These are phyloP conservation scores for Brachionus angularis DNA, from an alignment of 1,140 invertebrate genomes.

Conservation along the genomic window DNA sequence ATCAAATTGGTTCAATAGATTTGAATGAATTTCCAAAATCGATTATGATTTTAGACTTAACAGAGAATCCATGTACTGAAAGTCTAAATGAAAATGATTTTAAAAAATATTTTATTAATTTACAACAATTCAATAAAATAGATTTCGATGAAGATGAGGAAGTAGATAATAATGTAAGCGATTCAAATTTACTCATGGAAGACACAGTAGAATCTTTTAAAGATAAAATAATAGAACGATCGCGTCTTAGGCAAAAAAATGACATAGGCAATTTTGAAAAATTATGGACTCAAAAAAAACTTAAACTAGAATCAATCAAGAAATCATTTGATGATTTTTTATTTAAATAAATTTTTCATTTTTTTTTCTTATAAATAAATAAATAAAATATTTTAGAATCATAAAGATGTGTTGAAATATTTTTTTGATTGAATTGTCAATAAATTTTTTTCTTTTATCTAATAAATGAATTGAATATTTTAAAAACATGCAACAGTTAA, in stretches of 20 bases:
- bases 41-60: not conserved
- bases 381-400: no score
- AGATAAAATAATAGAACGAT: slow-evolving; percentile 6
- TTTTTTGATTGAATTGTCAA: no score
- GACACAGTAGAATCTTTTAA: not conserved
- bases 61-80: not conserved
- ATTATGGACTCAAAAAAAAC: slow-evolving; percentile 6
- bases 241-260: slow-evolving; percentile 2
- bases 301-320: slow-evolving; percentile 5
- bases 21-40: slow-evolving; percentile 1
- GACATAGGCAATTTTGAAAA: slow-evolving; percentile 2
- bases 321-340: no score
- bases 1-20: not conserved
- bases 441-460: no score
- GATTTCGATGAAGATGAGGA: not conserved
- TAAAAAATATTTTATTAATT: not conserved
- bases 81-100: not conserved
- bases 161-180: not conserved
- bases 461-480: no score
- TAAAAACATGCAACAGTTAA: no score
- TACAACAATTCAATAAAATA: slow-evolving; percentile 8
- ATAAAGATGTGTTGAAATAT: no score
- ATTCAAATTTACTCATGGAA: not conserved
- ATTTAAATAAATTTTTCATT: no score
- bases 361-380: no score